A percentile compares a stretch with the other conserved stretches of the same genome.
phyloP scores from a whole-genome alignment of 37 sponge, comb jelly and placozoan species.

The Petrosia ficiformis region DNA sequence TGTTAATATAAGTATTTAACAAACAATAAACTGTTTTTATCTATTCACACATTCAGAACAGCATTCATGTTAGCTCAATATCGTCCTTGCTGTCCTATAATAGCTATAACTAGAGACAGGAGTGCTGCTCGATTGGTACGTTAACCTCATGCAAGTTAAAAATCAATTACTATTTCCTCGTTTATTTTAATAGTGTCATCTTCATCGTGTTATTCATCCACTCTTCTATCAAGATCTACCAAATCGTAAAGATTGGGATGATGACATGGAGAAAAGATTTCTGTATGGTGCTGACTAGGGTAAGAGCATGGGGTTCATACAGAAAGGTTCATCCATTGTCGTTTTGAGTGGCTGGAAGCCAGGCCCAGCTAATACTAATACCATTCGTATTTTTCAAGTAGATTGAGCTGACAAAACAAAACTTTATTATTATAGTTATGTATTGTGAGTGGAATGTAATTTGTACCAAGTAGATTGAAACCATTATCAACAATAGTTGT shows the following conservation, averaged over 20 bases:
- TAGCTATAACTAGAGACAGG: conserved; percentile 67
- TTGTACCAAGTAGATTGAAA: no score
- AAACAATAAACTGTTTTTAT: no score
- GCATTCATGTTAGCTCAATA: conserved; percentile 67
- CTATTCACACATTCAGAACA: conserved; percentile 54
- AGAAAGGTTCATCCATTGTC: conserved; percentile 64
- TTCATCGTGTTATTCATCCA: conserved; percentile 76
- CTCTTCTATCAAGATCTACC: conserved; percentile 44
- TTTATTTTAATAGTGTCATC: conserved; percentile 58
- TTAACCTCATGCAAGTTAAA: not conserved
- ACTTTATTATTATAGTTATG: no score
- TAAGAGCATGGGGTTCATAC: conserved; percentile 41
- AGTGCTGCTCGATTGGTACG: conserved; percentile 60
- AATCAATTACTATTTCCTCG: no score
- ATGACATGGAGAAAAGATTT: conserved; percentile 75
- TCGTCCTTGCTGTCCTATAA: conserved; percentile 80
- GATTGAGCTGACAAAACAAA: no score
- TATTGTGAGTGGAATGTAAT: no score
- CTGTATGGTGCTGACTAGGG: conserved; percentile 55
- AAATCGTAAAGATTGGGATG: conserved; percentile 56
- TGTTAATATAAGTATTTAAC: no score
- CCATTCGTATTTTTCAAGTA: conserved; percentile 67
- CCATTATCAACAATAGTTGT: no score
- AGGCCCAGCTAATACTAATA: conserved; percentile 79
- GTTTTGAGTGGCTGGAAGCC: conserved; percentile 80